Base-by-base conservation (phyloP, 2,797 vertebrate species). In the Anolis apletophallus region DNA sequence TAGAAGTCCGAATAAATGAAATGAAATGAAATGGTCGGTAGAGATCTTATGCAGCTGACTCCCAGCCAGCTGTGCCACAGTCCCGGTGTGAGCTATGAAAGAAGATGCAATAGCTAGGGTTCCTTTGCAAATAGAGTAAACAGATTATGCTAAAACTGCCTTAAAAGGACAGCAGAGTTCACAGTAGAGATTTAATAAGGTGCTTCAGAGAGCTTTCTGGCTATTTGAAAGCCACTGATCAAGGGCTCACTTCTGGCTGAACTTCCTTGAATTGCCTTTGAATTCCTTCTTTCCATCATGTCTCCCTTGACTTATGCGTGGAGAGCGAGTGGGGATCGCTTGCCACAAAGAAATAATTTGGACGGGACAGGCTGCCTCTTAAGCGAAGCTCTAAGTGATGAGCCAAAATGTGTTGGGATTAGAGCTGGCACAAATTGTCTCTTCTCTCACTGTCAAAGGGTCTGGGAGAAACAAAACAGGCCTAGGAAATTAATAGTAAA, bases 321-420 rank as follows among this genome's bases (percentile, higher is more conserved):
- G 79, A 52, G 61, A 77, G 21, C 67, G 32, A 69, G 40, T n/a
- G 26, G 64, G 78, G 67, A 73, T 67, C 68, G 11, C 57, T 79
- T 88, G 17, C 46, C 72, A 10, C 50, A 68, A 86, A 78, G 9
- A 80, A 73, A 85, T 82, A 86, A 57, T 86, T 89, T 57, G 80
- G 57, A 83, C 79, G 54, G 83, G 79, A 82, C 79, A 88, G 29
- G 34, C 19, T 85, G n/a, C 52, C 50, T 77, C 57, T 88, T 85
- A 64, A 32, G n/a, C 8, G 40, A 71, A 12, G 26, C 72, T 72
- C 64, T 36, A 55, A 32, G 59, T 73, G 68, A 67, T 61, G 59
- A 64, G 46, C 75, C 79, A 61, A 72, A 86, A 54, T 5, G 11
- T 50, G 19, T n/a, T 68, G 50, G 68, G 80, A 61, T 23, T 86